Evolutionary conservation across 1,140 invertebrate genomes (phyloP), one percentile per base, ranked within the genome.

Genomic region (Euglossa dilemma): DNA sequence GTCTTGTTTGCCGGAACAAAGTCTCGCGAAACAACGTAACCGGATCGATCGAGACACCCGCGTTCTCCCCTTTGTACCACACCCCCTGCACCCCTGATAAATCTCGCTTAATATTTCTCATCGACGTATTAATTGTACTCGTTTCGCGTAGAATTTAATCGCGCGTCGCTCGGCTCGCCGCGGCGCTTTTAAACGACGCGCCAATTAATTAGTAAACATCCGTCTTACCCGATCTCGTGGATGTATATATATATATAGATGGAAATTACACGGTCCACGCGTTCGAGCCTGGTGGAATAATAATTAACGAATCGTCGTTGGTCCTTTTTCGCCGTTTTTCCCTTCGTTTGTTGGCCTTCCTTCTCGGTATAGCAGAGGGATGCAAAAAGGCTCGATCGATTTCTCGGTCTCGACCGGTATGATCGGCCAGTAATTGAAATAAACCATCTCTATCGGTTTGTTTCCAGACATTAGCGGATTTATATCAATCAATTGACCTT

Each of bases 171-270:
- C 50, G 54, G 45, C 43, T 54, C n/a, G 47, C 47, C 69, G 16
- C 56, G 23, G 25, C 6, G 47, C 69, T 80, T 80, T 72, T 61
- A 25, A 64, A 28, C 47, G 57, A 25, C 43, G 57, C n/a, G 20
- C 47, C 78, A 72, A 63, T 72, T 80, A 80, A 80, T 80, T 80
- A 80, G 69, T 63, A 80, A 71, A 72, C 78, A 72, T 80, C 59
- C 78, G 52, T 80, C 78, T 80, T 80, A 63, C 57, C n/a, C 57
- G 78, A 16, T 75, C 28, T 23, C 11, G 28, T 11, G 14, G 14
- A 36, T 4, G 4, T 25, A 8, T 18, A 11, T 43, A 20, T 61
- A n/a, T 6, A 23, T 36, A 6, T 8, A 57, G 47, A 50, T n/a
- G n/a, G 36, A 72, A 80, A 80, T 80, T 63, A 64, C 28, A 72